Base-by-base conservation (phyloP, 2,113 vertebrate species). In the Isichthys henryi region DNA sequence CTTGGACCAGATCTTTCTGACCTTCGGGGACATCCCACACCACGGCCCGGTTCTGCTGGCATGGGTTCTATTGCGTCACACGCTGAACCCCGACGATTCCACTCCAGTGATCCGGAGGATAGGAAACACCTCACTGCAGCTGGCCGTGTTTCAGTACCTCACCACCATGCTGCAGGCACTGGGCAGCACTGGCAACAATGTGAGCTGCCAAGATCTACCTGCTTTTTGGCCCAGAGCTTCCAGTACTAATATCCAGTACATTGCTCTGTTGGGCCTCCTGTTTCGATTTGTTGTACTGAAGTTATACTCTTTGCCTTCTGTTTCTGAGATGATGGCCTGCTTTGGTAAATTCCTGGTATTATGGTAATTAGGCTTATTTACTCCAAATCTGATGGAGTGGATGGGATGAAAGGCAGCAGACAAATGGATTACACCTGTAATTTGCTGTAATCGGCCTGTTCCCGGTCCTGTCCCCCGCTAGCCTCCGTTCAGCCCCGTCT, bases 61-160 rank as follows among this genome's bases (percentile, higher is more conserved):
- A 15, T 99, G 98, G 98, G 98, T 98, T 89, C 95, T 99, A 52
- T 95, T 99, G 85, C 97, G 97, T 86, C 97, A 99, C 93, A 98
- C 97, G 0, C 92, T 99, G 88, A 96, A 92, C 91, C 95, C 97
- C 0, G 97, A 98, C 0, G 97, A 98, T 91, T 94, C 96, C 0
- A 93, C 94, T 56, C 95, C 93, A 0, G 89, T 97, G 27, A 94
- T 99, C 92, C 95, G 97, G 91, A 97, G 96, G 86, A 95, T 98
- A 90, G 98, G 98, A 43, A 98, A 97, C 93, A 95, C 95, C 0
- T 96, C 98, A 0, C 96, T 99, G 92, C 98, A 99, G 93, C 95
- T 98, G n/a, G 97, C 94, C 0, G 97, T 97, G 1, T 99, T 99
- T 93, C 97, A 97, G 94, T 98, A 99, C 85, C 94, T 99, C 88